Evolutionary conservation across 2,797 vertebrate genomes (phyloP).

Genomic region (Peromyscus melanophrys): DNA sequence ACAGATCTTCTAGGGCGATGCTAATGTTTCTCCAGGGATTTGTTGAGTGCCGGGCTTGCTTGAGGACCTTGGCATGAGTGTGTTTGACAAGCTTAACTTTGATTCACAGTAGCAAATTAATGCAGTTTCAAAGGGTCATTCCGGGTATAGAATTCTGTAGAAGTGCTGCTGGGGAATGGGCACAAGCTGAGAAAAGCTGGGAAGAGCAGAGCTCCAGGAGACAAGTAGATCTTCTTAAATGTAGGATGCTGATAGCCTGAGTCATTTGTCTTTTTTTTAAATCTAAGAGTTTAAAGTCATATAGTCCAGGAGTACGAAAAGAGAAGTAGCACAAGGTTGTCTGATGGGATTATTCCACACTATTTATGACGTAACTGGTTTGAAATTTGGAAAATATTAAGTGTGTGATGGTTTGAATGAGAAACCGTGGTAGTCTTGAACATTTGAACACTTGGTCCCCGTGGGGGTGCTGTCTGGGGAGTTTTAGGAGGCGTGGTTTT

Average conservation of each 20-base stretch:
- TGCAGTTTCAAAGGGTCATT: not conserved
- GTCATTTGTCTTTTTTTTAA: not conserved
- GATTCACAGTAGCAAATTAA: not conserved
- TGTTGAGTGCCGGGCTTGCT: not conserved
- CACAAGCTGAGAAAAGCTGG: not conserved
- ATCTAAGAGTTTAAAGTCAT: not conserved
- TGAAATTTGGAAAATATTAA: conserved; percentile 24
- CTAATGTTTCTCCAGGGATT: not conserved
- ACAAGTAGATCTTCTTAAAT: not conserved
- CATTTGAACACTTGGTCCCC: not conserved
- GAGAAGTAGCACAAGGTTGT: not conserved
- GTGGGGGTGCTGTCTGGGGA: not conserved
- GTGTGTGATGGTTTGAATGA: not conserved
- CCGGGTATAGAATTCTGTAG: not conserved
- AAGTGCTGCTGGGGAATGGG: not conserved
- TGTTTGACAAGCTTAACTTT: not conserved
- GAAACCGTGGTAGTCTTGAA: not conserved
- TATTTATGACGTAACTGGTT: not conserved
- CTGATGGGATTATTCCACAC: not conserved
- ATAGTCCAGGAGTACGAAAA: not conserved
- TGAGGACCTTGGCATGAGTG: not conserved
- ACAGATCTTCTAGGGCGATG: not conserved
- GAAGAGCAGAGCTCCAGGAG: not conserved
- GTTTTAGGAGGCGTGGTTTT: not conserved
- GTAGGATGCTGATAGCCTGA: not conserved